A percentile compares a stretch with the other conserved stretches of the same genome.
These are phyloP conservation scores for Arge pagana DNA, from an alignment of 2,888 invertebrate genomes.

Conservation along the genomic window DNA sequence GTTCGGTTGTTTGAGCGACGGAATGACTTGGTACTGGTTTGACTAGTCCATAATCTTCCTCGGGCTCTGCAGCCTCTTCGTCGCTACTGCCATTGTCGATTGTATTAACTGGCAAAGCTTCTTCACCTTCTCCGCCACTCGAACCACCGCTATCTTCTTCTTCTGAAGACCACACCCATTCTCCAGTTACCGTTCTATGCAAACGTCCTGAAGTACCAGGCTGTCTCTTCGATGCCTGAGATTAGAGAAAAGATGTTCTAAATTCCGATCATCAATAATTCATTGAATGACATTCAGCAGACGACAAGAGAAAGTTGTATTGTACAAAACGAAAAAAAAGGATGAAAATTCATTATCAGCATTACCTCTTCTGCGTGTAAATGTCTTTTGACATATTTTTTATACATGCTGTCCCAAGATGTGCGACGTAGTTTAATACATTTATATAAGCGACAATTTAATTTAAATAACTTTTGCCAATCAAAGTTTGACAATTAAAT, in stretches of 20 bases:
- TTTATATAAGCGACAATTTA: background rate
- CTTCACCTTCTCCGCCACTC: slow-evolving; percentile 60
- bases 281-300: slow-evolving; percentile 11
- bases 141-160: slow-evolving; percentile 76
- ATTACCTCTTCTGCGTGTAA: slow-evolving; percentile 9
- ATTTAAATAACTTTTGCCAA: too few relatives aligned
- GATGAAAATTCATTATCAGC: too few relatives aligned
- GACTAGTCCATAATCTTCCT: slow-evolving; percentile 50
- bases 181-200: slow-evolving; percentile 93
- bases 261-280: slow-evolving; percentile 14
- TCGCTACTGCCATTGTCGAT: slow-evolving; percentile 58
- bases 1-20: slow-evolving; percentile 44
- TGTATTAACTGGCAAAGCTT: slow-evolving; percentile 57
- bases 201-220: slow-evolving; percentile 78
- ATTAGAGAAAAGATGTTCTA: slow-evolving; percentile 22
- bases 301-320: background rate
- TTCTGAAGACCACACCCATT: slow-evolving; percentile 98
- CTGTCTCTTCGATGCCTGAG: slow-evolving; percentile 73
- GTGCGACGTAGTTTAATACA: background rate
- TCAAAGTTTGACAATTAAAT: slow-evolving; percentile 3
- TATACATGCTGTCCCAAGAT: slow-evolving; percentile 9
- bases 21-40: slow-evolving; percentile 46
- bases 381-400: slow-evolving; percentile 20
- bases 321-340: background rate
- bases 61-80: slow-evolving; percentile 53